Evolutionary conservation across 2,888 invertebrate species (phyloP), one percentile per base, ranked within the genome.

Genomic region (Brachylomia viminalis): DNA sequence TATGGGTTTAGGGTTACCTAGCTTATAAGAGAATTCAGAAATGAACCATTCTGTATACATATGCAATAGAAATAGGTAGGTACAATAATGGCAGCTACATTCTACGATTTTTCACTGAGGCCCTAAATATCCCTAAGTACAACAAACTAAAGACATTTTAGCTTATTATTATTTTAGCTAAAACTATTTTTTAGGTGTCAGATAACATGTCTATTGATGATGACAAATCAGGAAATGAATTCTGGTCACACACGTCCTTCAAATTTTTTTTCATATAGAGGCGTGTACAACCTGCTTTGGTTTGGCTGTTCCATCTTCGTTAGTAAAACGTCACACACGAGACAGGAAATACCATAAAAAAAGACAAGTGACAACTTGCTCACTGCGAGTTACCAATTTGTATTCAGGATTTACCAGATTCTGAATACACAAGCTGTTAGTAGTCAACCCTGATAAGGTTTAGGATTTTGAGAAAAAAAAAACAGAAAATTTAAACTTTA

Each of bases 231-330:
- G 52, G 23, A 52, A 52, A 52, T 0, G 3, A 54, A 54, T n/a
- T n/a, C 52, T n/a, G n/a, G 1, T 11, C 52, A n/a, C 52, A 5
- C 20, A 7, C 20, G 49, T 20, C 7, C 11, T 54, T 54, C n/a
- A 54, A 54, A 52, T 7, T 8, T n/a, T n/a, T 1, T n/a, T 10
- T 54, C n/a, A n/a, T n/a, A n/a, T 54, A 54, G n/a, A 52, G 23
- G 10, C 52, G 4, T 11, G 23, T 10, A 11, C 52, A 54, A 54
- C 52, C 52, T 54, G n/a, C 52, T 54, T n/a, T 11, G 4, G 10
- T n/a, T 54, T n/a, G n/a, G n/a, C n/a, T 54, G n/a, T 54, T 54
- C 54, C n/a, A 54, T 54, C 54, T 54, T 54, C n/a, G n/a, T 52
- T 52, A 52, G n/a, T 54, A 54, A 1, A n/a, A 23, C 52, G n/a